Conservation (phyloP, 2,113 vertebrate species). For the Eclectus roratus region DNA sequence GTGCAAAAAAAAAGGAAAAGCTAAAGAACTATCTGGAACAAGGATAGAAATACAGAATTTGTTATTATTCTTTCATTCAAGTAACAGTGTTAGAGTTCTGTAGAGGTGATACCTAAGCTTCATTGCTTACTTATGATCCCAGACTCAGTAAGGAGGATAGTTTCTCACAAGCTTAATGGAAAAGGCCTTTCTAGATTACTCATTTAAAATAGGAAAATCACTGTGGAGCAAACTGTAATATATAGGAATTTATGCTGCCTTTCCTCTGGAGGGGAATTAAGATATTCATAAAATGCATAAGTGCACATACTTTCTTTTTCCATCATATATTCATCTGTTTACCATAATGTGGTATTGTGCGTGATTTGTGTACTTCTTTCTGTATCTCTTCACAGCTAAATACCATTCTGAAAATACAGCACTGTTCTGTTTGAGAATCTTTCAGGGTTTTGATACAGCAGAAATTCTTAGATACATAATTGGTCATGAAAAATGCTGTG, state of each 20-base stretch:
- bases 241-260: background rate
- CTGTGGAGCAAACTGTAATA: constrained; percentile 11
- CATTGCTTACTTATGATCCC: background rate
- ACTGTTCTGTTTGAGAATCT: constrained; percentile 1
- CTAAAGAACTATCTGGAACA: background rate
- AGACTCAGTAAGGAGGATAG: background rate
- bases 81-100: background rate
- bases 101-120: background rate
- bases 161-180: background rate
- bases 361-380: constrained; percentile 12
- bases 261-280: background rate
- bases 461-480: background rate
- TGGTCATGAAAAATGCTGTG: background rate
- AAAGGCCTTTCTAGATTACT: background rate
- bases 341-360: background rate
- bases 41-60: background rate
- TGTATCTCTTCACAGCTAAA: constrained; percentile 1
- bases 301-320: constrained; percentile 16
- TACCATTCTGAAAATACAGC: constrained; percentile 17
- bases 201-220: constrained; percentile 23
- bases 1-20: background rate
- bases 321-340: background rate
- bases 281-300: constrained; percentile 26
- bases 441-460: background rate
- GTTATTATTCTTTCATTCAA: background rate